Conservation (phyloP, 2,113 vertebrate genomes). For the Cromileptes altivelis region DNA sequence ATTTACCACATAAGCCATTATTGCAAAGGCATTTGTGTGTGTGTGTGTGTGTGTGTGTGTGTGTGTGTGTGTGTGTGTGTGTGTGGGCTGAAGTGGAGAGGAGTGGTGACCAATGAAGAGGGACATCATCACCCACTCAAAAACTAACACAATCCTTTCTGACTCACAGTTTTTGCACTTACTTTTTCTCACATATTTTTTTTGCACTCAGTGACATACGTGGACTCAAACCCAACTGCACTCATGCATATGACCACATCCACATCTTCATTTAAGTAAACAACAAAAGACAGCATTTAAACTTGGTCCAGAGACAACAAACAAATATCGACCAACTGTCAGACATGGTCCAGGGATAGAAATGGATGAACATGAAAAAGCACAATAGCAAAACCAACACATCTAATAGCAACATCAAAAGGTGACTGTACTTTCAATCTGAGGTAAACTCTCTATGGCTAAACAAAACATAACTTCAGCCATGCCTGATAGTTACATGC, state of each 20-base stretch:
- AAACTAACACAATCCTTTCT: constrained; percentile 41
- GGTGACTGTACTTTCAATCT: not conserved
- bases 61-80: constrained; percentile 7
- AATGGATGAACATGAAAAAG: not conserved
- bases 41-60: not conserved
- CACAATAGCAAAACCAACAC: not conserved
- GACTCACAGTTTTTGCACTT: constrained; percentile 49
- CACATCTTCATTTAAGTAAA: constrained; percentile 37
- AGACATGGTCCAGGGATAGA: not conserved
- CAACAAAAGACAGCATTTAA: not conserved
- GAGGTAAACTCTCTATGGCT: not conserved
- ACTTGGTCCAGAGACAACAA: not conserved
- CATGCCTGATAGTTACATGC: not conserved
- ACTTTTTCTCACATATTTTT: constrained; percentile 41
- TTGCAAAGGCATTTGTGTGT: not conserved
- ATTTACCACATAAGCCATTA: not conserved
- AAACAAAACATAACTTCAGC: not conserved
- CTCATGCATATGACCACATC: constrained; percentile 14
- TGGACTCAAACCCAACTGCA: not conserved
- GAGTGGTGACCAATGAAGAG: constrained; percentile 48
- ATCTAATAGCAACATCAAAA: not conserved
- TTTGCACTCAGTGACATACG: constrained; percentile 16
- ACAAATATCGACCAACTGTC: not conserved
- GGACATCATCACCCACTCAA: constrained; percentile 51
- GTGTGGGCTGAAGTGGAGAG: constrained; percentile 42